phyloP scores from a whole-genome alignment of 2,888 invertebrate species.

The Phorcus lineatus region DNA sequence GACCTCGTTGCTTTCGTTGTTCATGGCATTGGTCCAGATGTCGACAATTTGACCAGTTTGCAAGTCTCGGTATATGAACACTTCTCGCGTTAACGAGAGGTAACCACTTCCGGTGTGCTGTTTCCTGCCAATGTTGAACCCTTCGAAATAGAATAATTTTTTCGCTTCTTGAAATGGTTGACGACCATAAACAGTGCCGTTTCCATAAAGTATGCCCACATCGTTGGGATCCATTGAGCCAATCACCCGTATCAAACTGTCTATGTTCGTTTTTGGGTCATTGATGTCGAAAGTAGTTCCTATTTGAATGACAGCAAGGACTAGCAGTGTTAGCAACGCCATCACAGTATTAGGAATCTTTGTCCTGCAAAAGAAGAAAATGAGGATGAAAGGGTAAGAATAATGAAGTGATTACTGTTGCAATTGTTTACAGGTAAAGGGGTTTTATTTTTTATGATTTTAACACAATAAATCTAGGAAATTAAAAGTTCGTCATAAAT shows the following conservation, averaged over 20 bases:
- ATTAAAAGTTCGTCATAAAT: too few species aligned
- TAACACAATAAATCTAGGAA: too few species aligned
- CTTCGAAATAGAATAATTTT: conserved; percentile 51
- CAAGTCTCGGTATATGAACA: conserved; percentile 47
- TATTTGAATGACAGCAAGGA: not conserved
- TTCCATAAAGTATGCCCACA: conserved; percentile 38
- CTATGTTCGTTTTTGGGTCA: conserved; percentile 41
- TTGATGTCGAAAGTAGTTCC: conserved; percentile 29
- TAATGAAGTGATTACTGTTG: too few species aligned
- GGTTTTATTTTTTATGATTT: too few species aligned
- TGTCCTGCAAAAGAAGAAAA: not conserved
- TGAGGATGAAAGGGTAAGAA: too few species aligned
- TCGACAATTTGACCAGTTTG: conserved; percentile 41
- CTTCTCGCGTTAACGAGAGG: conserved; percentile 46
- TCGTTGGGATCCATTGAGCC: conserved; percentile 40
- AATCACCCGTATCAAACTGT: conserved; percentile 38
- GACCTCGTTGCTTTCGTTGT: conserved; percentile 43
- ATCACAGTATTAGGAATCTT: not conserved
- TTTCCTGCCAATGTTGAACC: conserved; percentile 49
- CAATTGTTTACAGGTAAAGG: too few species aligned
- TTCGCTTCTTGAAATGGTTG: conserved; percentile 30
- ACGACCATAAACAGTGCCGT: conserved; percentile 46
- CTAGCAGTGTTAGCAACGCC: not conserved
- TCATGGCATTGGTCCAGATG: conserved; percentile 45
- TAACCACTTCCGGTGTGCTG: conserved; percentile 41